Percentiles rank a stretch among this genome's conserved stretches.
Conservation (phyloP, 1,140 invertebrate genomes). For the Laodelphax striatellus region DNA sequence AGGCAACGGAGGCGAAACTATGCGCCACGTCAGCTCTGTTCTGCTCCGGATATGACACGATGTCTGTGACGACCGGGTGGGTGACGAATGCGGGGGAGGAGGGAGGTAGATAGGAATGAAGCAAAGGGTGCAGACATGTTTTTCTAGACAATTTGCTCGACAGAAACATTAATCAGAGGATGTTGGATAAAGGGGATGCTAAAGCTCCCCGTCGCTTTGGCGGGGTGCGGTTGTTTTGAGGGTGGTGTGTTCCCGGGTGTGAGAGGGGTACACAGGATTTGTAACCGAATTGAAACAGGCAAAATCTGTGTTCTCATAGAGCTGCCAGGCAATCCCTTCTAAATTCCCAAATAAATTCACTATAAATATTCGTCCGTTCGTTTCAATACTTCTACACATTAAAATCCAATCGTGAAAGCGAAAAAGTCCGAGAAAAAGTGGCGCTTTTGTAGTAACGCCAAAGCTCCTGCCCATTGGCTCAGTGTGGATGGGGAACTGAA, state of each 20-base stretch:
- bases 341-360: background rate
- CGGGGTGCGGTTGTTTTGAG: background rate
- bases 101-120: background rate
- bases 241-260: background rate
- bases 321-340: background rate
- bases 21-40: too few relatives aligned
- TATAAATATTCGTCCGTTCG: background rate
- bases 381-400: background rate
- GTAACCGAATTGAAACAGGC: background rate
- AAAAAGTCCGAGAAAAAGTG: too few relatives aligned
- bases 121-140: constrained; percentile 3
- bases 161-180: constrained; percentile 1
- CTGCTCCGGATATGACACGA: background rate
- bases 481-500: too few relatives aligned
- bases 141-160: constrained; percentile 3
- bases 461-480: too few relatives aligned
- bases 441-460: too few relatives aligned
- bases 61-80: background rate
- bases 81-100: too few relatives aligned
- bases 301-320: background rate
- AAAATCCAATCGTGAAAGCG: too few relatives aligned
- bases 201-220: too few relatives aligned
- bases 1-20: too few relatives aligned
- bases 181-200: background rate
- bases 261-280: background rate